Evolutionary conservation across 2,113 vertebrate species (phyloP).

Genomic region (Peucedramus taeniatus): DNA sequence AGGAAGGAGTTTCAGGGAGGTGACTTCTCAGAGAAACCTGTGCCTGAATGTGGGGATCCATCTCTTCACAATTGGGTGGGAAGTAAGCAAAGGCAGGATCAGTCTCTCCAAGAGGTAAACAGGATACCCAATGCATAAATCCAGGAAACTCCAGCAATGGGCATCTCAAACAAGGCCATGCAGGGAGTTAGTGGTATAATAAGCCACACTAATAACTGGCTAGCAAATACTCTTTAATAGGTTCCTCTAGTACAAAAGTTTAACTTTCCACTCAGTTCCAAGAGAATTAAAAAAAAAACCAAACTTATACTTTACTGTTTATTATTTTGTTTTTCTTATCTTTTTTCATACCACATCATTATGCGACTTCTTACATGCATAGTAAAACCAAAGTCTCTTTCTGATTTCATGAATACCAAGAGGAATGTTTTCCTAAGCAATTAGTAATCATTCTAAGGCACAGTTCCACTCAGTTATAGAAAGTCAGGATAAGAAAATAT

Average conservation of each 20-base stretch:
- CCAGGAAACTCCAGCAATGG: neutral
- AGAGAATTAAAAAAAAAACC: neutral
- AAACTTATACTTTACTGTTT: neutral
- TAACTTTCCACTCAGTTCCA: neutral
- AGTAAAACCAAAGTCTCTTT: neutral
- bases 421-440: slow-evolving; percentile 17
- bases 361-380: neutral
- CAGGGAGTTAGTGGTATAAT: neutral
- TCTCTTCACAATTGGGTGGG: neutral
- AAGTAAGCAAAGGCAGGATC: neutral
- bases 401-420: slow-evolving; percentile 45
- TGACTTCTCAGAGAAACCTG: fast-evolving
- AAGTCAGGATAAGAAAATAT: neutral
- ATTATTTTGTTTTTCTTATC: neutral
- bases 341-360: neutral
- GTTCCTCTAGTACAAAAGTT: neutral
- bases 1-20: neutral
- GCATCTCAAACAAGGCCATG: neutral
- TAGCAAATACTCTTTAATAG: neutral
- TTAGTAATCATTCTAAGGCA: slow-evolving; percentile 16
- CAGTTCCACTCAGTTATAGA: neutral
- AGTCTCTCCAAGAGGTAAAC: neutral
- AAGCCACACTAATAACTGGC: neutral
- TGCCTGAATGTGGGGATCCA: neutral
- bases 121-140: neutral